Percentiles rank a stretch among this genome's conserved stretches.
Evolutionary conservation across 1,140 invertebrate species (phyloP).

Genomic region (Caenorhabditis brenneri): DNA sequence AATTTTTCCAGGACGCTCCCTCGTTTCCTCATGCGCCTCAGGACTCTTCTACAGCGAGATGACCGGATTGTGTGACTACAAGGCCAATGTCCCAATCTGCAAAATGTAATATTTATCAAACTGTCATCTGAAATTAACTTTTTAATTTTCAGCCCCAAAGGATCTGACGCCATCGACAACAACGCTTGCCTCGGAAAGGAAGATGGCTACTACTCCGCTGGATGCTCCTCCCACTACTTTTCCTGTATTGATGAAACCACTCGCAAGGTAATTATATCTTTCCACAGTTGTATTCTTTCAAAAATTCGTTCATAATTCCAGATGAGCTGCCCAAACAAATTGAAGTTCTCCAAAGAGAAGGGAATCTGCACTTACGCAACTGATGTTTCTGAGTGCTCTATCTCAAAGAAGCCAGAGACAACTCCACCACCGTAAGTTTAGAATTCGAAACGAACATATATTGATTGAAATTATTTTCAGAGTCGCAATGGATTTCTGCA

Average conservation of each 20-base stretch:
- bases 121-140: neutral
- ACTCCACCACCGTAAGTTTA: neutral
- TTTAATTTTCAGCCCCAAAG: neutral
- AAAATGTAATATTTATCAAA: neutral
- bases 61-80: slow-evolving; percentile 1
- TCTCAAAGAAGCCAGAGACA: neutral
- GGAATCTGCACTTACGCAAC: neutral
- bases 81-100: neutral
- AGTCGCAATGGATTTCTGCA: neutral
- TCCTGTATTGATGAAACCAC: neutral
- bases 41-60: slow-evolving; percentile 17
- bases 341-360: neutral
- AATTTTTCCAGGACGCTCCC: neutral
- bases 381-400: neutral
- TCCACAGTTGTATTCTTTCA: neutral
- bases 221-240: slow-evolving; percentile 8
- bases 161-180: neutral
- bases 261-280: neutral
- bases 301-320: too few species aligned
- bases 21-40: neutral
- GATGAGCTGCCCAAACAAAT: neutral
- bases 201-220: neutral
- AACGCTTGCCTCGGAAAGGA: neutral
- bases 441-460: too few species aligned
- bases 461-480: neutral